Base-by-base conservation (phyloP, 2,888 invertebrate species). In the Homarus gammarus region DNA sequence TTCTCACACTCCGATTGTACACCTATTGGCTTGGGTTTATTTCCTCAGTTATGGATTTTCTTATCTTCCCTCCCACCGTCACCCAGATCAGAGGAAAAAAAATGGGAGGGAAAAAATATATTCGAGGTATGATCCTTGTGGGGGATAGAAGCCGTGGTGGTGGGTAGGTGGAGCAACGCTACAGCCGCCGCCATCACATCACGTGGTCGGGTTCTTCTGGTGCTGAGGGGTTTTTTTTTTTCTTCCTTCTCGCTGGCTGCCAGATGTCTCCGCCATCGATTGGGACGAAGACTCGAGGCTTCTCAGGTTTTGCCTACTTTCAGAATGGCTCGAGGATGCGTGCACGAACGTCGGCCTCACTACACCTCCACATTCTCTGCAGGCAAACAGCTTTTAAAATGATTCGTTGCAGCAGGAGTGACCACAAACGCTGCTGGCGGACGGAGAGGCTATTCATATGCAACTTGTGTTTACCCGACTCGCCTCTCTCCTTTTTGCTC, bases 1-100 rank as follows among this genome's bases (percentile, higher is more conserved):
- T 81, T 87, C 81, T 87, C 87, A 79, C 86, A 72, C 72, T 87
- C 79, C 79, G 79, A 79, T 81, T 87, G 79, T 87, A 79, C 72
- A 81, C 87, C 75, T 87, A 87, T 87, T 81, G 81, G 81, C 87
- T 61, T 40, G 61, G 73, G 79, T 79, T 81, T 87, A 77, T 87
- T 72, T n/a, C 61, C 81, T 72, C 78, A 44, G 70, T 64, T 61
- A 18, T 36, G 36, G 51, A 38, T 73, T 22, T 84, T 22, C n/a
- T 36, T 38, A 44, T 68, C 81, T 38, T 33, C 61, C 36, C 22
- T n/a, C 68, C 31, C 36, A n/a, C 61, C 31, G 8, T 56, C 49
- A n/a, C 33, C 44, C 38, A 0, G 49, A 12, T 73, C 77, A 56
- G 33, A 36, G 44, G 33, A 49, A 61, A 68, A 68, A n/a, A 68